Percentiles rank a stretch among this genome's conserved stretches.
These are phyloP conservation scores for Calypte anna DNA, from an alignment of 2,113 vertebrate genomes.

Conservation along the genomic window DNA sequence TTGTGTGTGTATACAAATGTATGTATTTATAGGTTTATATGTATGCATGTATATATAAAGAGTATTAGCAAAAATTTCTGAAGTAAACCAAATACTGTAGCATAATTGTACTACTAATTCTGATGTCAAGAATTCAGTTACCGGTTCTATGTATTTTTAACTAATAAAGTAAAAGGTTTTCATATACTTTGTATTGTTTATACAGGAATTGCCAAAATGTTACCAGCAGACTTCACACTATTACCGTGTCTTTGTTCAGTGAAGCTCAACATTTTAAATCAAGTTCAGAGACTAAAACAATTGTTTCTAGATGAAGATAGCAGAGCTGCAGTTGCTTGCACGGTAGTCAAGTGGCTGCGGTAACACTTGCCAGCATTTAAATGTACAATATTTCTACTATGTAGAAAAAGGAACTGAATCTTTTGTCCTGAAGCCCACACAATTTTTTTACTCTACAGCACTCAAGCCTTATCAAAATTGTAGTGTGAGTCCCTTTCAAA, in stretches of 20 bases:
- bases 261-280: constrained; percentile 4
- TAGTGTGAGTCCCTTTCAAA: not conserved
- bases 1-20: not conserved
- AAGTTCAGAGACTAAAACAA: not conserved
- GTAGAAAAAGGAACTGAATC: not conserved
- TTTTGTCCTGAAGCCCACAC: not conserved
- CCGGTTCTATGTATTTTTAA: not conserved
- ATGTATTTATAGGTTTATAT: not conserved
- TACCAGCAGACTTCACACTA: not conserved
- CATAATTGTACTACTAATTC: not conserved
- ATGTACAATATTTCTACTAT: not conserved
- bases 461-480: not conserved
- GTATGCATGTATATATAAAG: too few species aligned
- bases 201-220: not conserved
- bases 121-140: not conserved
- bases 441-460: not conserved
- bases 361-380: not conserved
- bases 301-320: not conserved
- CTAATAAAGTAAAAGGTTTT: not conserved
- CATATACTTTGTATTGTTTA: not conserved
- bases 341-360: not conserved
- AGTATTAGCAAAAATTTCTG: not conserved
- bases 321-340: constrained; percentile 12
- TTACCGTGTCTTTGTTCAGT: constrained; percentile 1
- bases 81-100: not conserved